Percentiles rank a stretch among this genome's conserved stretches.
Conservation (phyloP, 2,797 vertebrate species). For the Manis javanica region DNA sequence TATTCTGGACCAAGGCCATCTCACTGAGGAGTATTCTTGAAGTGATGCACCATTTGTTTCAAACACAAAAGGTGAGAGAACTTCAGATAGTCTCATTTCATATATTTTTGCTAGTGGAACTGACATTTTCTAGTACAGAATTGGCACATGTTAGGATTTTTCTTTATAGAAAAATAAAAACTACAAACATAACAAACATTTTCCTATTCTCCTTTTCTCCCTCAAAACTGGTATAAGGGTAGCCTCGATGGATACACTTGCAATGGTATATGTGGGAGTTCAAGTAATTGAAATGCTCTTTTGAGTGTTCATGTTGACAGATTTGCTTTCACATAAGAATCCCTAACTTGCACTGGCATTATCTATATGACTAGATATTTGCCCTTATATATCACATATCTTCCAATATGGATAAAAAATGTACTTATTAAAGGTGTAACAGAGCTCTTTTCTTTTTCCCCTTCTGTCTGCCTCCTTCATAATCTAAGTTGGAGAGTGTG, state of each 20-base stretch:
- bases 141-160: not conserved
- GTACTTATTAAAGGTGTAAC: not conserved
- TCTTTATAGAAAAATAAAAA: not conserved
- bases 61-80: not conserved
- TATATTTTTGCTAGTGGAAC: not conserved
- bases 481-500: not conserved
- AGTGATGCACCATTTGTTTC: not conserved
- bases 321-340: not conserved
- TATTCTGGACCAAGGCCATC: not conserved
- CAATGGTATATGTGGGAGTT: not conserved
- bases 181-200: not conserved
- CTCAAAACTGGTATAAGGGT: not conserved
- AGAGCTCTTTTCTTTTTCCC: not conserved
- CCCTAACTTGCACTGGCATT: not conserved
- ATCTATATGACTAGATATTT: not conserved
- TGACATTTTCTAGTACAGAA: not conserved
- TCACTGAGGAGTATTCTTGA: not conserved
- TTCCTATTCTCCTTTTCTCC: not conserved
- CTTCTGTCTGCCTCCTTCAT: not conserved
- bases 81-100: not conserved
- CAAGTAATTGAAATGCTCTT: not conserved
- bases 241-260: not conserved
- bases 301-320: not conserved
- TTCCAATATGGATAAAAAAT: not conserved
- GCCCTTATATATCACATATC: not conserved